phyloP scores from a whole-genome alignment of 2,113 vertebrate species.

The Dolichotis patagonum region DNA sequence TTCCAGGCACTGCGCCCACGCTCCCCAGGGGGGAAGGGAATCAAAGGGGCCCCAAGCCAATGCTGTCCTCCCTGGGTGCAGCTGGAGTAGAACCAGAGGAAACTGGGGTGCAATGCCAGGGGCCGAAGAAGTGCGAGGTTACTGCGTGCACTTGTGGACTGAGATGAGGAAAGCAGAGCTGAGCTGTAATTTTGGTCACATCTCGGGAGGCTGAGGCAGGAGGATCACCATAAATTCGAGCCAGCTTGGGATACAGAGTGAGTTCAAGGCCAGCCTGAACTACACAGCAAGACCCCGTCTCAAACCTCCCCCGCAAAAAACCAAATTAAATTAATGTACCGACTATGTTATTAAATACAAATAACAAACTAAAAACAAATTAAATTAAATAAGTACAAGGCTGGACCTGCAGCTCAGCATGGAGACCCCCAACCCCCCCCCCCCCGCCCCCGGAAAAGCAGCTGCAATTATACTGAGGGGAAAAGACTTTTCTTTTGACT shows the following conservation, averaged over 20 bases:
- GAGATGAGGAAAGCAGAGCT: neutral
- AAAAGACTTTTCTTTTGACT: neutral
- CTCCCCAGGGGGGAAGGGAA: neutral
- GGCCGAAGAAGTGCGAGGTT: neutral
- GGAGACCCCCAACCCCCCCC: neutral
- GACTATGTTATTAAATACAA: no score
- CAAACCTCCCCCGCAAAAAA: neutral
- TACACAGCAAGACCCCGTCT: neutral
- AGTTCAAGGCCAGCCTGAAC: neutral
- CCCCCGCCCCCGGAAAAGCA: neutral
- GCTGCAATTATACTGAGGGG: neutral
- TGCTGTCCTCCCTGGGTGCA: neutral
- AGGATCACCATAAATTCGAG: neutral
- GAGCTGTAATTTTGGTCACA: neutral
- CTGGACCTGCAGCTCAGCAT: neutral
- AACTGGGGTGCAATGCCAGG: no score
- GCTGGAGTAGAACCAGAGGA: neutral
- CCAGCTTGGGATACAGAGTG: neutral
- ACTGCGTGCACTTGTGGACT: neutral
- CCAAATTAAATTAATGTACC: no score
- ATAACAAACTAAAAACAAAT: no score
- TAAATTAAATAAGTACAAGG: neutral
- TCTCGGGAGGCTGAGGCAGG: neutral
- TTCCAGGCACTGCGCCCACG: neutral
- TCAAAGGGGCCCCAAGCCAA: neutral